These are phyloP conservation scores for Helogale parvula DNA, from an alignment of 2,113 vertebrate species.

Conservation along the genomic window DNA sequence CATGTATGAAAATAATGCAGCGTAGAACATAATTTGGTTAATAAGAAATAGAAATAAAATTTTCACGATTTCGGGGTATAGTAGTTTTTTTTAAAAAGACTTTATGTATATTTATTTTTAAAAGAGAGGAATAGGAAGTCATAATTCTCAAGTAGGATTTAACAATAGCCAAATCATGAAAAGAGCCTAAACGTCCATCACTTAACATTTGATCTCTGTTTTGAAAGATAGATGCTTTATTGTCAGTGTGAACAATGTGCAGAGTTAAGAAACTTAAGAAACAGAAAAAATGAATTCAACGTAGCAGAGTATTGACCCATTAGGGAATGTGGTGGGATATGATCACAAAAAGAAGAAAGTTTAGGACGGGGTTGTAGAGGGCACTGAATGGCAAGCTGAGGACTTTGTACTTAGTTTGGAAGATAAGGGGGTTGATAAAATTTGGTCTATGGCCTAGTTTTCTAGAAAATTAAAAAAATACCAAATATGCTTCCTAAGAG, in stretches of 20 bases:
- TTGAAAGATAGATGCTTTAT: background rate
- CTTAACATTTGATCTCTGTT: background rate
- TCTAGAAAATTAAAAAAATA: background rate
- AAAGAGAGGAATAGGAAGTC: background rate
- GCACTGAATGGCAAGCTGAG: background rate
- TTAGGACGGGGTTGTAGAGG: background rate
- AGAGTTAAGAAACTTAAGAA: background rate
- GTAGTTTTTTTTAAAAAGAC: background rate
- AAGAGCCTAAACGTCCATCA: too few species aligned
- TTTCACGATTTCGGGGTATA: background rate
- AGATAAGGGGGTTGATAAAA: background rate
- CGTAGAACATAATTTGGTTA: background rate
- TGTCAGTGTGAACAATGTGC: background rate
- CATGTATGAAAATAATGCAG: background rate
- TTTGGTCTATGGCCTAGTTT: background rate
- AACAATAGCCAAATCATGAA: too few species aligned
- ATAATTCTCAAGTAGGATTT: background rate
- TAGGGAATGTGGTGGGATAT: background rate
- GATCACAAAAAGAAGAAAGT: background rate
- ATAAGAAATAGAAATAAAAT: background rate
- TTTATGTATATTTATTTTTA: background rate
- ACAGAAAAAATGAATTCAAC: background rate
- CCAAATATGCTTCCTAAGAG: background rate
- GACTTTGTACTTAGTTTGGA: background rate
- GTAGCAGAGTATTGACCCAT: background rate